Evolutionary conservation across 2,113 vertebrate genomes (phyloP), one percentile per base, ranked within the genome.

Genomic region (Syngnathus floridae): DNA sequence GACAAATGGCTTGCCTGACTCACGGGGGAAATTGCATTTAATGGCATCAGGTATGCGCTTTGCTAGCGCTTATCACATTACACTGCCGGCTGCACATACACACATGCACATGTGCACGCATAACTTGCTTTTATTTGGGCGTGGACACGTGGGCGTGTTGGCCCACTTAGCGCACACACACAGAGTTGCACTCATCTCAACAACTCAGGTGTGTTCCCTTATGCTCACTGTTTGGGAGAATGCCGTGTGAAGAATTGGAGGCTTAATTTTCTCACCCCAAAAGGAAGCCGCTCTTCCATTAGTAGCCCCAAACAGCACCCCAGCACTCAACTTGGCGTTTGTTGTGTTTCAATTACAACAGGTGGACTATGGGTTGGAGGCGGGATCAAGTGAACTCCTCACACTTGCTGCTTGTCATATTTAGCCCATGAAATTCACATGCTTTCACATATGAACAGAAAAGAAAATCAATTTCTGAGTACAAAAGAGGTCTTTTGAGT

Each of bases 31-130:
- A 90, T 88, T 84, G 86, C 78, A 83, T 88, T 88, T 88, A 89
- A 90, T 90, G 84, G 85, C 89, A 88, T 90, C 89, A 90, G 87
- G 90, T 90, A 90, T 88, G 89, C 88, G 86, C 87, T 91, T 86
- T 85, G 81, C 87, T 76, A 80, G 80, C 86, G 84, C 85, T 87
- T 86, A 86, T 88, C 85, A 82, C 83, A 75, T 91, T 89, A 86
- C 81, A 82, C 80, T 84, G 81, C 79, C 82, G 77, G 75, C 71
- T 85, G 82, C 82, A 79, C 83, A 83, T 63, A n/a, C 21, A 19
- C 57, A 69, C 65, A 45, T 17, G 12, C 66, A 78, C 26, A n/a
- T 37, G 26, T 62, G 67, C 61, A 62, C 40, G 22, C 52, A 66
- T 73, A 43, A 59, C 19, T 8, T 49, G 57, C 71, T 78, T 74